Base-by-base conservation (phyloP, 2,113 vertebrate genomes). In the Cephalopholis sonnerati region DNA sequence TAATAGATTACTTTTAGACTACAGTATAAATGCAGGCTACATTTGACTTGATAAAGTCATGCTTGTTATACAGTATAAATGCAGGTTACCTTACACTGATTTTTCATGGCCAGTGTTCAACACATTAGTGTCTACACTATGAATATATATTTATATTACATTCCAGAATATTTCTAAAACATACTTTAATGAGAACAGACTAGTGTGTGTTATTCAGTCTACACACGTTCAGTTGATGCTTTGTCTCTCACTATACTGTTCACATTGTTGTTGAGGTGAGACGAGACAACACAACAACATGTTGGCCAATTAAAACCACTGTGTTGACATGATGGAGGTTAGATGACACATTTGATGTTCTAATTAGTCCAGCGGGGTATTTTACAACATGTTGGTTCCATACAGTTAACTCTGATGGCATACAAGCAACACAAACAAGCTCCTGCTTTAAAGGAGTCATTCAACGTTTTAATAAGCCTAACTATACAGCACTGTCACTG, bases 351-450 rank as follows among this genome's bases (percentile, higher is more conserved):
- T 68, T n/a, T 81, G 83, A 91, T 86, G 77, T 83, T 86, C 53
- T 83, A 86, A 87, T 90, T 85, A 85, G 74, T 88, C 73, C 81
- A 54, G 39, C 20, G 5, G 81, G 77, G 78, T 80, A 48, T 79
- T 77, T 82, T 69, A 83, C 85, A 83, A 39, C 10, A 79, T 50
- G 76, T 63, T 81, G 50, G 89, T 83, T 91, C 84, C 57, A 6
- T 68, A 79, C 75, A 81, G 58, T 59, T 75, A 48, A 54, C 59
- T 87, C 25, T 46, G 55, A 71, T 17, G 72, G 27, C 72, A 78
- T 17, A 57, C 44, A 77, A 51, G 29, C 63, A 64, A 41, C 36
- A 27, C 67, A 80, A 76, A 78, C 54, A 79, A 29, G 41, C 32
- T 39, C 32, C 46, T 12, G 12, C 20, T 32, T 68, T 68, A 73